Percentiles rank a stretch among this genome's conserved stretches.
These are phyloP conservation scores for Lucilia sericata DNA, from an alignment of 1,140 invertebrate genomes.

Conservation along the genomic window DNA sequence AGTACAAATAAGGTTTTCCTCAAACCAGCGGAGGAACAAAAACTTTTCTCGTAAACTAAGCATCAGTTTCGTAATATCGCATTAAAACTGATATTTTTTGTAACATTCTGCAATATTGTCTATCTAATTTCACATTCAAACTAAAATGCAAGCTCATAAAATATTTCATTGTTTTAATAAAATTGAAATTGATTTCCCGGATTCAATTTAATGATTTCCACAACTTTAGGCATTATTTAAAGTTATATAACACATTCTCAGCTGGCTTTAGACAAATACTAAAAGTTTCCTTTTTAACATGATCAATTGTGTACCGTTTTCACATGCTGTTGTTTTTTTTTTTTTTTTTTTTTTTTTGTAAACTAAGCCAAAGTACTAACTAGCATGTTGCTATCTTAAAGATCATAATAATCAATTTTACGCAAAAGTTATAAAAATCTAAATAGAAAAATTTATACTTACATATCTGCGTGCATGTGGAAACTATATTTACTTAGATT, in stretches of 20 bases:
- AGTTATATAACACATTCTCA: neutral
- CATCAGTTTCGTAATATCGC: no score
- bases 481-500: neutral
- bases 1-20: no score
- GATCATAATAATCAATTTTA: slow-evolving; percentile 26
- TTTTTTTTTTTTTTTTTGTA: neutral
- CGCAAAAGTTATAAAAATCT: slow-evolving; percentile 10
- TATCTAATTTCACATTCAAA: neutral
- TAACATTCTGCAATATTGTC: neutral
- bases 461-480: neutral
- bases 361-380: neutral
- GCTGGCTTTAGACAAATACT: neutral
- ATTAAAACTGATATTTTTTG: no score
- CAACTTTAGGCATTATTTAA: slow-evolving; percentile 1
- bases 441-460: neutral
- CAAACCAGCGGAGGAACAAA: no score
- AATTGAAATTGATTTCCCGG: neutral
- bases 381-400: neutral
- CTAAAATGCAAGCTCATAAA: neutral
- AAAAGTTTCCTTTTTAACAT: no score
- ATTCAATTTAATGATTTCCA: slow-evolving; percentile 17
- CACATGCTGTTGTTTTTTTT: neutral
- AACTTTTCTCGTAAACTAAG: no score
- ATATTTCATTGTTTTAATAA: neutral
- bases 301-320: neutral